Evolutionary conservation across 1,140 invertebrate genomes (phyloP).

Genomic region (Eupristina koningsbergeri): DNA sequence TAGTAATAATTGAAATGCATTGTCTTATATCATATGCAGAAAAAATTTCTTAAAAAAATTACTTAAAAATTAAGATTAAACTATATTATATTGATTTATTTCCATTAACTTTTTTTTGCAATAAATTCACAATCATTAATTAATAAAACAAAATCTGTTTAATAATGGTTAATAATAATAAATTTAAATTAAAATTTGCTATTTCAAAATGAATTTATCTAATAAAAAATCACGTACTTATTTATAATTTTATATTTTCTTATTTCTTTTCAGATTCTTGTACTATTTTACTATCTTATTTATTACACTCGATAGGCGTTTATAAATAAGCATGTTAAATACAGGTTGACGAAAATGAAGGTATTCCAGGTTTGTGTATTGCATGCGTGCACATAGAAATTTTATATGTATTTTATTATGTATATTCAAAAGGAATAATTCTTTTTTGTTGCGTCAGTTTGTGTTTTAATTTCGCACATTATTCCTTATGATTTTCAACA

Average conservation of each 20-base stretch:
- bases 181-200: not conserved
- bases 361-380: not conserved
- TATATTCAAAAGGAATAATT: not conserved
- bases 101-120: not conserved
- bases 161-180: not conserved
- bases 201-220: not conserved
- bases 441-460: conserved; percentile 1
- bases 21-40: not conserved
- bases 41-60: not conserved
- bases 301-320: not conserved
- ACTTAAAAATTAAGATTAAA: not conserved
- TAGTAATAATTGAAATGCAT: no score
- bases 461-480: not conserved
- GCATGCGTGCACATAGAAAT: not conserved
- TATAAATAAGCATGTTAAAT: not conserved
- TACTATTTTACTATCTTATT: not conserved
- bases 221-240: not conserved
- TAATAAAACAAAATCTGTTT: not conserved
- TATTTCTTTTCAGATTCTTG: not conserved
- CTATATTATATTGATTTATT: not conserved
- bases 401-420: not conserved
- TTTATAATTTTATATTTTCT: not conserved
- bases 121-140: not conserved
- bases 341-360: not conserved
- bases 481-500: not conserved